phyloP scores from a whole-genome alignment of 2,888 invertebrate species.

The Apamea sordens region DNA sequence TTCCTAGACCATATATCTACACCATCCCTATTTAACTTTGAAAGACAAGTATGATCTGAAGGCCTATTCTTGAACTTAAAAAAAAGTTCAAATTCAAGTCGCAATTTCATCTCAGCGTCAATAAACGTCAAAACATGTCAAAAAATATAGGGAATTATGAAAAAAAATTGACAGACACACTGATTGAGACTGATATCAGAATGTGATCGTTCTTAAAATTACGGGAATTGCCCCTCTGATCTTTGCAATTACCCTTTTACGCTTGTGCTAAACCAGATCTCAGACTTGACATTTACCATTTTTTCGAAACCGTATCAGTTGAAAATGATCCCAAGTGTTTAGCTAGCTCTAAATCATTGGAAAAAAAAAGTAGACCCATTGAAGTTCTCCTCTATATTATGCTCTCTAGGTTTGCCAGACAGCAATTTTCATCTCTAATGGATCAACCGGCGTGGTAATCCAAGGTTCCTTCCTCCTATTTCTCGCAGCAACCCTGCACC shows the following conservation, averaged over 20 bases:
- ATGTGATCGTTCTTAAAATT: too few relatives aligned
- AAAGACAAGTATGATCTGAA: too few relatives aligned
- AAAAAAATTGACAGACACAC: too few relatives aligned
- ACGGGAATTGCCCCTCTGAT: too few relatives aligned
- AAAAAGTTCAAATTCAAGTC: too few relatives aligned
- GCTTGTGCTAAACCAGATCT: not conserved
- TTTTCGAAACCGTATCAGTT: not conserved
- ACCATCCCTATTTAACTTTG: too few relatives aligned
- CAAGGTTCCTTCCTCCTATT: not conserved
- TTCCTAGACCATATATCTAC: too few relatives aligned
- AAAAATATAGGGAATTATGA: too few relatives aligned
- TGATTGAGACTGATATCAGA: too few relatives aligned
- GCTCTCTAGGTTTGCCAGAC: not conserved
- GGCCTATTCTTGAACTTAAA: too few relatives aligned
- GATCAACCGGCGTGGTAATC: not conserved
- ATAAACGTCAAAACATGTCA: too few relatives aligned
- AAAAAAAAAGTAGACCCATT: not conserved
- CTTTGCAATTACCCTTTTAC: not conserved
- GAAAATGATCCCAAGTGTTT: not conserved
- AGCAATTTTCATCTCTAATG: not conserved
- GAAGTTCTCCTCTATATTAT: not conserved
- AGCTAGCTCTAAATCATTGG: not conserved
- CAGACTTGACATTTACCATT: not conserved
- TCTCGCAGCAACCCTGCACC: constrained; percentile 31
- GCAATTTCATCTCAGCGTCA: too few relatives aligned